phyloP scores from a whole-genome alignment of 2,888 invertebrate genomes.

The Sisyra terminalis region DNA sequence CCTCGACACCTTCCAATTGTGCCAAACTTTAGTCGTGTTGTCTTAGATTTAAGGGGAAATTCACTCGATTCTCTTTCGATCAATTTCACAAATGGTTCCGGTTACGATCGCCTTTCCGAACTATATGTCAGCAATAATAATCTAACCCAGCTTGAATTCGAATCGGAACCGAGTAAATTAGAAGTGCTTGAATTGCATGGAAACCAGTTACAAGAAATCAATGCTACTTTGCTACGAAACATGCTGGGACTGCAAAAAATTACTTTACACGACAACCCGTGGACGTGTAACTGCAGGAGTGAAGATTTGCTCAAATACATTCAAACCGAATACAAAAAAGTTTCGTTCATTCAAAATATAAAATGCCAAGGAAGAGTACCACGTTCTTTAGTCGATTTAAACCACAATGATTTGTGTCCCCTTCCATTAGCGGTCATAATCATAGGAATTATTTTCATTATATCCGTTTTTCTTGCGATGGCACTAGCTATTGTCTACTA shows the following conservation, averaged over 20 bases:
- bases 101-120: background rate
- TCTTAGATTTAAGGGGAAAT: no score
- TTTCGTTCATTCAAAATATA: no score
- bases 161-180: background rate
- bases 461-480: background rate
- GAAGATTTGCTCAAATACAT: background rate
- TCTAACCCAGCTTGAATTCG: background rate
- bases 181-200: slow-evolving; percentile 2
- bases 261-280: background rate
- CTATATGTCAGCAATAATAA: slow-evolving; percentile 1
- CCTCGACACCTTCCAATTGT: no score
- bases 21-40: no score
- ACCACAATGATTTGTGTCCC: no score
- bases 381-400: no score
- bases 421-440: no score
- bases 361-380: no score
- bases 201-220: background rate
- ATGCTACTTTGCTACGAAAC: background rate
- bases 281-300: background rate
- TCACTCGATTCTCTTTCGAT: no score
- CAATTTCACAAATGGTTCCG: background rate
- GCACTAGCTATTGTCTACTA: slow-evolving; percentile 27
- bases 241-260: background rate
- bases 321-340: no score
- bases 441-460: no score